Evolutionary conservation across 2,888 invertebrate genomes (phyloP), one percentile per base, ranked within the genome.

Genomic region (Tenodera sinensis): DNA sequence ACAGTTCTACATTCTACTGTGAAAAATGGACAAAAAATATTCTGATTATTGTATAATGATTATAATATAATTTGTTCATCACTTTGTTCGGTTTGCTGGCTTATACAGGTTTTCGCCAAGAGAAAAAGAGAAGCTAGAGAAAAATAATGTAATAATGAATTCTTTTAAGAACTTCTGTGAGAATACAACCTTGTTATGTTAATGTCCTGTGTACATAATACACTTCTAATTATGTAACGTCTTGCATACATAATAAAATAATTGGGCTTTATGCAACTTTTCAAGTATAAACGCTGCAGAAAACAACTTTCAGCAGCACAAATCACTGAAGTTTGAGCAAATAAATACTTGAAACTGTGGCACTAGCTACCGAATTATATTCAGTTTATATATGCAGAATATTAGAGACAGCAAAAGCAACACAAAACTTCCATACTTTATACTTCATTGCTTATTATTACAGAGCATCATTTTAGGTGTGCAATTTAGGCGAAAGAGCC

Each of bases 1-100:
- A 88, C 84, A 28, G 87, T 47, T n/a, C 90, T 90, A 91, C 85
- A 90, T 85, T 85, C 88, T 83, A 89, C 84, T 89, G 89, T 90
- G 89, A 89, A 90, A 89, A 90, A 90, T 88, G 89, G 88, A 90
- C 88, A 89, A 89, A 90, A 90, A 90, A 90, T 88, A 90, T 90
- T 87, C 88, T 89, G 88, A 88, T 89, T 89, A 90, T 89, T 89
- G 89, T 85, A 88, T 84, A 85, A 89, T 86, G 84, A 83, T 87
- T 81, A 89, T 84, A 89, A 85, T 83, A 82, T 85, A 85, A 85
- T 85, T 89, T 89, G n/a, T 83, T 54, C 88, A 88, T 90, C 90
- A 90, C 90, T 90, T 88, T 89, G 85, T 90, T 90, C 90, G 88
- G 89, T 88, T 82, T 88, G 90, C 89, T 90, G 89, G 82, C 88